Conservation (phyloP, 2,113 vertebrate species). For the Piprites chloris region DNA sequence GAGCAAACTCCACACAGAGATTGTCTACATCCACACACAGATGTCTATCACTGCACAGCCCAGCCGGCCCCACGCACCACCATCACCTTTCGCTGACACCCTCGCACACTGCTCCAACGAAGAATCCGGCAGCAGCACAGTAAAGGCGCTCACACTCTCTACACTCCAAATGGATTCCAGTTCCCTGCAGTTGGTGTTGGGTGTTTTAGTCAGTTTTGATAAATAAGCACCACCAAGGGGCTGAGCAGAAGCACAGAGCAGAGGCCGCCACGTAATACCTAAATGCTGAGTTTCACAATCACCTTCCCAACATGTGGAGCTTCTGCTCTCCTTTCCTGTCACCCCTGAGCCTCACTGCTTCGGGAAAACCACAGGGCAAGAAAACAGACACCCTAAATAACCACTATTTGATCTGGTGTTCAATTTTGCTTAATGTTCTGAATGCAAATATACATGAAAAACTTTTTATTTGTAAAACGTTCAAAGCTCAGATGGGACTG, state of each 20-base stretch:
- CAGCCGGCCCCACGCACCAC: accelerated
- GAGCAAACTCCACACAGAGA: neutral
- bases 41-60: neutral
- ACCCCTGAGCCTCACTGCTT: neutral
- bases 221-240: neutral
- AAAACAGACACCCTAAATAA: neutral
- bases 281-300: accelerated
- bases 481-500: neutral
- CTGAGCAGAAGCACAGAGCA: neutral
- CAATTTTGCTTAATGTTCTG: neutral
- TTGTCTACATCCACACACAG: neutral
- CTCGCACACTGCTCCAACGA: accelerated
- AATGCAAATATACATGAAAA: neutral
- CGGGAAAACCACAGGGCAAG: neutral
- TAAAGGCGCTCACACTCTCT: neutral
- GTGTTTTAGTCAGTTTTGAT: neutral
- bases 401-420: accelerated
- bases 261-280: accelerated
- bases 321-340: neutral
- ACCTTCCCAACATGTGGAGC: accelerated
- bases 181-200: neutral
- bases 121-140: neutral
- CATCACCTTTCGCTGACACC: accelerated
- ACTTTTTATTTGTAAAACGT: neutral
- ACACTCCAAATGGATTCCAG: neutral